Evolutionary conservation across 2,888 invertebrate species (phyloP).

Genomic region (Cylindroiulus punctatus): DNA sequence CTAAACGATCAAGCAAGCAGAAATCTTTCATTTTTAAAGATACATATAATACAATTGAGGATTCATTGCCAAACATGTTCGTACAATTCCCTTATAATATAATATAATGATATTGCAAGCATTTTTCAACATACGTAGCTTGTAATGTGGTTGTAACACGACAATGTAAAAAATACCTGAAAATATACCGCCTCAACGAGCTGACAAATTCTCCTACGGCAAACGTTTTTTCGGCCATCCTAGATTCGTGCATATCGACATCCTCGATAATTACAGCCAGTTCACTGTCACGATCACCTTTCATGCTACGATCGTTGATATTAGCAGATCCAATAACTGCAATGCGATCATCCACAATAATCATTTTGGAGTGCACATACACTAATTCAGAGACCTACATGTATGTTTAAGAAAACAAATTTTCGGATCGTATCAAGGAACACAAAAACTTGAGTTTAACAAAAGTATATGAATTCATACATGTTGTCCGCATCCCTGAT

Average conservation of each 20-base stretch:
- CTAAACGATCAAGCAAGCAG: slow-evolving; percentile 63
- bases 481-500: slow-evolving; percentile 79
- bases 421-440: not conserved
- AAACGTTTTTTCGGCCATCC: slow-evolving; percentile 83
- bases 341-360: slow-evolving; percentile 91
- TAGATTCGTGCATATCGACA: slow-evolving; percentile 74
- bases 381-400: slow-evolving; percentile 88
- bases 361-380: slow-evolving; percentile 96
- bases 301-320: slow-evolving; percentile 95
- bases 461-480: slow-evolving; percentile 61
- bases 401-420: slow-evolving; percentile 43
- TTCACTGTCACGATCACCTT: slow-evolving; percentile 95
- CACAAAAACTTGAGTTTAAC: not conserved
- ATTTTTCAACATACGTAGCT: too few relatives aligned
- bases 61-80: too few relatives aligned
- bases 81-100: too few relatives aligned
- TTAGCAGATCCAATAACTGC: slow-evolving; percentile 98
- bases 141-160: too few relatives aligned
- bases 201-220: slow-evolving; percentile 89
- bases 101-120: too few relatives aligned
- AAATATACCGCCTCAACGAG: slow-evolving; percentile 82
- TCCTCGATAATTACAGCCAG: slow-evolving; percentile 89
- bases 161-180: too few relatives aligned
- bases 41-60: too few relatives aligned
- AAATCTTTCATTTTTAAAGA: too few relatives aligned